phyloP scores from a whole-genome alignment of 2,888 invertebrate genomes.

The Noctua fimbriata region DNA sequence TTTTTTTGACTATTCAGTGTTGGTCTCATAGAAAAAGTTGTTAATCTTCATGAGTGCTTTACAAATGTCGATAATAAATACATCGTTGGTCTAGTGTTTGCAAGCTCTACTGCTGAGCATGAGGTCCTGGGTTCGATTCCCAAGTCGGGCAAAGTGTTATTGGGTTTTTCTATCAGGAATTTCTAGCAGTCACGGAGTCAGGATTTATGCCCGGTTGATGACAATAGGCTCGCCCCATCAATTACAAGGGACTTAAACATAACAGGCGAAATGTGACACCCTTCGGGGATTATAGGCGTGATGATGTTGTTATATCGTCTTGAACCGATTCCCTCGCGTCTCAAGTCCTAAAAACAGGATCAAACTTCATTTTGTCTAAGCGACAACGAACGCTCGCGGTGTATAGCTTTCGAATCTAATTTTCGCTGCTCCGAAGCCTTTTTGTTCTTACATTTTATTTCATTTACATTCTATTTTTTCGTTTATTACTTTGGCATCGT shows the following conservation, averaged over 20 bases:
- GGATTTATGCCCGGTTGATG: background rate
- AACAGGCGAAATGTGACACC: background rate
- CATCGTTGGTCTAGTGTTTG: too few relatives aligned
- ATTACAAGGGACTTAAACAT: background rate
- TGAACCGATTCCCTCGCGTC: conserved; percentile 63
- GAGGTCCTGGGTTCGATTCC: too few relatives aligned
- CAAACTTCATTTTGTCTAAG: conserved; percentile 80
- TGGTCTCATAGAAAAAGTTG: too few relatives aligned
- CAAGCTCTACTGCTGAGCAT: too few relatives aligned
- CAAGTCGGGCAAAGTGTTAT: too few relatives aligned
- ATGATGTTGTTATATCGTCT: conserved; percentile 1
- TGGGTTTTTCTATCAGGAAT: too few relatives aligned
- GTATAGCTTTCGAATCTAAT: conserved; percentile 83
- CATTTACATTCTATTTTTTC: conserved; percentile 66
- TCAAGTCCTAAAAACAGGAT: conserved; percentile 74
- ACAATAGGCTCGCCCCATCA: background rate
- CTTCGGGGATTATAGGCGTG: background rate
- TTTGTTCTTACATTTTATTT: conserved; percentile 65
- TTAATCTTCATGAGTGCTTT: too few relatives aligned
- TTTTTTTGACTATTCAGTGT: too few relatives aligned
- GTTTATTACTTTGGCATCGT: conserved; percentile 55
- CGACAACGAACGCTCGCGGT: conserved; percentile 75
- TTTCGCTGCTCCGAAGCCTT: conserved; percentile 71
- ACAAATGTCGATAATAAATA: too few relatives aligned
- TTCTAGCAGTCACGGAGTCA: background rate